Evolutionary conservation across 2,797 vertebrate genomes (phyloP).

Genomic region (Peromyscus eremicus): DNA sequence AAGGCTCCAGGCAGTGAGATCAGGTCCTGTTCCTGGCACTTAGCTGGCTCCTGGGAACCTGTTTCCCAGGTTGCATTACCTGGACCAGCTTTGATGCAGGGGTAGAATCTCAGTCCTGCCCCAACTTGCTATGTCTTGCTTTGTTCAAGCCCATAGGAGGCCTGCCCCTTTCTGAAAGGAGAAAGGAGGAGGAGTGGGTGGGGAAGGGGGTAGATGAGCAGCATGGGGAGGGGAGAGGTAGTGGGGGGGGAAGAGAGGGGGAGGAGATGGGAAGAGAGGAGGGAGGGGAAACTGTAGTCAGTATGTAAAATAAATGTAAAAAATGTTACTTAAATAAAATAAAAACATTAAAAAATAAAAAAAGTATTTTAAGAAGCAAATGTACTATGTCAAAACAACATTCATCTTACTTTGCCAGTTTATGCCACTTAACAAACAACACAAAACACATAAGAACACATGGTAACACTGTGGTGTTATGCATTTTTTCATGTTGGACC

Average conservation of each 20-base stretch:
- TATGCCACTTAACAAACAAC: background rate
- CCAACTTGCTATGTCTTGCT: background rate
- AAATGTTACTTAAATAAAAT: background rate
- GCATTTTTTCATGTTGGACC: background rate
- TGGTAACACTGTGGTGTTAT: conserved; percentile 49
- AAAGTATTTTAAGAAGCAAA: background rate
- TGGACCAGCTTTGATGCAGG: no score
- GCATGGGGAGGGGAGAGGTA: fast-evolving
- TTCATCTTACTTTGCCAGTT: conserved; percentile 62
- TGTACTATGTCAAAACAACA: conserved; percentile 8
- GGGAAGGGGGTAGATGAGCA: background rate
- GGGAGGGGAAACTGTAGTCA: background rate
- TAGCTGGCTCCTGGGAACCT: background rate
- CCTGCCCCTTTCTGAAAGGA: background rate
- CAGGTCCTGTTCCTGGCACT: background rate
- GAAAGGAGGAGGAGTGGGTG: background rate
- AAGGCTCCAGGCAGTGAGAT: background rate
- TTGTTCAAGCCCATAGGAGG: background rate
- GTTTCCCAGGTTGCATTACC: background rate
- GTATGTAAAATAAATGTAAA: background rate
- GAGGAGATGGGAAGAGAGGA: background rate
- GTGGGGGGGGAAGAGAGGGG: no score
- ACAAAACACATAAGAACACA: conserved; percentile 35
- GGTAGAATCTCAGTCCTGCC: background rate
- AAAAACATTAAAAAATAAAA: background rate